Conservation (phyloP, 2,113 vertebrate species). For the Podiceps cristatus region DNA sequence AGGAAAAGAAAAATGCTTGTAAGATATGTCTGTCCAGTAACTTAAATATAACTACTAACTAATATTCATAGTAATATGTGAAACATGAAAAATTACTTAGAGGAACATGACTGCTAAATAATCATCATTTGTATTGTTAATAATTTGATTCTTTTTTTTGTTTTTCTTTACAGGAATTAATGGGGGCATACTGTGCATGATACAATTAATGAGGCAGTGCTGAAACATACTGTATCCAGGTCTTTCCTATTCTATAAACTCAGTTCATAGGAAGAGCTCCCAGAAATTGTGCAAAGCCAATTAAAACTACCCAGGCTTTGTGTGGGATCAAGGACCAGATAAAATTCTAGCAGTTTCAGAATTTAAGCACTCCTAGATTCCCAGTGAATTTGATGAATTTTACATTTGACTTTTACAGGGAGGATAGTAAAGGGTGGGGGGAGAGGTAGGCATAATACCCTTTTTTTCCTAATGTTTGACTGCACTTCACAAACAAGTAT, state of each 20-base stretch:
- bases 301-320: background rate
- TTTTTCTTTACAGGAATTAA: conserved; percentile 23
- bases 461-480: conserved; percentile 37
- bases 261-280: background rate
- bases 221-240: background rate
- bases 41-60: no score
- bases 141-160: background rate
- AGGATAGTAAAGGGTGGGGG: background rate
- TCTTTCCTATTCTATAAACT: background rate
- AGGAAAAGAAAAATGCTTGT: background rate
- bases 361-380: conserved; percentile 13
- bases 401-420: background rate
- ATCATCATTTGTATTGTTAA: background rate
- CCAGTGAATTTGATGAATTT: background rate
- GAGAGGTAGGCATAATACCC: background rate
- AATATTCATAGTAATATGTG: background rate
- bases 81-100: background rate
- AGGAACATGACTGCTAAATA: background rate
- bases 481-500: conserved; percentile 16
- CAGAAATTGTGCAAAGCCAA: background rate
- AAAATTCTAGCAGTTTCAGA: background rate
- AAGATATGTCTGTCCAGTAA: background rate
- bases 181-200: background rate
- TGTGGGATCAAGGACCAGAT: conserved; percentile 11
- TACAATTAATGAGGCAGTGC: background rate